Evolutionary conservation across 2,797 vertebrate genomes (phyloP), one percentile per base, ranked within the genome.

Genomic region (Uromys caudimaculatus): DNA sequence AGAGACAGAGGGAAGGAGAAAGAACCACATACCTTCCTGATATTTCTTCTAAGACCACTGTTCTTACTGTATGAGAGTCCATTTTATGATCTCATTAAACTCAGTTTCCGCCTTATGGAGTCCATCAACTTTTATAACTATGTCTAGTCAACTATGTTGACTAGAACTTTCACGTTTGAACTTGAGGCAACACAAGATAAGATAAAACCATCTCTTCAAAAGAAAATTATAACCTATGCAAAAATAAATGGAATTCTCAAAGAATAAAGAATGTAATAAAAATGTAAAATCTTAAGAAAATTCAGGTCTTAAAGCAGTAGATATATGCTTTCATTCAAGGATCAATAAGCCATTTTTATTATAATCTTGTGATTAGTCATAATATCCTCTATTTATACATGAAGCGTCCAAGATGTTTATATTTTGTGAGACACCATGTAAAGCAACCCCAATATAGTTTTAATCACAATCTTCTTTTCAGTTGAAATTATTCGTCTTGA

Each of bases 361-460:
- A 62, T 95, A 67, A 56, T 5, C 6, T 3, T 71, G 27, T 79
- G 14, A 17, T 69, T 85, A 71, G 0, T 85, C 64, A 81, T 73
- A 50, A 41, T 78, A 85, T 56, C n/a, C 21, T 93, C 1, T 32
- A 23, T 78, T 64, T 1, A n/a, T 17, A 86, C 23, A 75, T 14
- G 85, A 41, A 78, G 44, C 32, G 6, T 89, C 94, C 38, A 90
- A 60, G 41, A n/a, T 95, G n/a, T 95, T 95, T 41, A 69, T 56
- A 86, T 96, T 58, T 95, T 96, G 38, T 81, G 21, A 56, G 60
- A 35, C 79, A 91, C 41, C 47, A 89, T 77, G 52, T 84, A 97
- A 89, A 77, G 19, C 21, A 93, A 76, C 1, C 2, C 38, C 71
- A 32, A 50, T n/a, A 50, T 0, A 3, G 14, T 90, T 95, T 54